Base-by-base conservation (phyloP, 2,113 vertebrate genomes). In the Oreotrochilus melanogaster region DNA sequence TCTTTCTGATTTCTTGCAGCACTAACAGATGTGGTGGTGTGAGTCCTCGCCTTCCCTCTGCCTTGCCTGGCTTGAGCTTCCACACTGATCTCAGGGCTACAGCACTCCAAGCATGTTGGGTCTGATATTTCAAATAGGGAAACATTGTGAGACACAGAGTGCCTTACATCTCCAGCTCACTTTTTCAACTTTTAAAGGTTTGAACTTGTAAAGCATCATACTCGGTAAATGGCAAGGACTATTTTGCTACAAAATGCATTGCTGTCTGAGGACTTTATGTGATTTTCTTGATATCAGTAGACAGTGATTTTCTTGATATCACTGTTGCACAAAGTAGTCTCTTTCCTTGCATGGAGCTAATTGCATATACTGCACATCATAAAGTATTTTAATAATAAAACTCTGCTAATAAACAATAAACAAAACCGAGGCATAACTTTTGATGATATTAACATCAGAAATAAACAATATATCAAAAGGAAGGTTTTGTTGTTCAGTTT, bases 21-120 rank as follows among this genome's bases (percentile, higher is more conserved):
- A 6, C 22, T 73, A 28, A 9, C 3, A 4, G 11, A 8, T 22
- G 30, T 0, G 3, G 2, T 39, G 23, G 9, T 28, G 33, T 18
- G 16, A 18, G 45, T 62, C 47, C 17, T 84, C 69, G 13, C 11
- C 14, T 50, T 69, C 35, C 14, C 9, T 57, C n/a, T 50, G 27
- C 12, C 2, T 50, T 54, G 9, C 10, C 31, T 9, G 13, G 22
- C n/a, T 58, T 60, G 23, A 65, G 35, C 33, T 62, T 6, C 0
- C 6, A 53, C 8, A 1, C 14, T 35, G 24, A 33, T 10, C 35
- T 35, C 33, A 51, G 45, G 22, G 18, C 28, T 45, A 28, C 13
- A 24, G 19, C 2, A 11, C 25, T 56, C 9, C 50, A 22, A 9
- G 16, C 27, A 6, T 28, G 33, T 28, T 42, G 24, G 14, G 3